Evolutionary conservation across 2,113 vertebrate genomes (phyloP), one percentile per base, ranked within the genome.

Genomic region (Erpornis zantholeuca): DNA sequence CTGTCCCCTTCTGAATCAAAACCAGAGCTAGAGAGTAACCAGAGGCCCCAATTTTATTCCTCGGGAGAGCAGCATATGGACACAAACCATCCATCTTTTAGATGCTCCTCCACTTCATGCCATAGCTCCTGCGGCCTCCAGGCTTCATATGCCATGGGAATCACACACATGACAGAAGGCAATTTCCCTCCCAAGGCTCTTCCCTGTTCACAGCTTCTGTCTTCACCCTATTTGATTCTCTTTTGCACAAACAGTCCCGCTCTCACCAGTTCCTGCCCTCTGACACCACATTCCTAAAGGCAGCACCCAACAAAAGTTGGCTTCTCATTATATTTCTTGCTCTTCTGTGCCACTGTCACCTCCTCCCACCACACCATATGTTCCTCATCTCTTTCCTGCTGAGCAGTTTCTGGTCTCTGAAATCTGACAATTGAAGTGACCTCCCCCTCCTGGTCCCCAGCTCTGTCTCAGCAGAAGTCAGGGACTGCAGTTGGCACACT

Each of bases 291-390:
- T 15, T 86, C 75, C 71, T 66, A 2, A 70, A 65, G 84, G 63
- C 47, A 0, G 22, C 68, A 77, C 60, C 60, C 68, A 78, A 92
- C 64, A 75, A 86, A 91, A 63, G 24, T 82, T 95, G 60, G 2
- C 47, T 90, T 85, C 91, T 94, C 68, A 3, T 82, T 82, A 31
- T 23, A 76, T 69, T 88, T 73, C 78, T 54, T 76, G 66, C 68
- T 95, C 40, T 90, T 91, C 76, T 10, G 56, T 59, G 56, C 68
- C 50, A 49, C 82, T 94, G 79, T 92, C 94, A 93, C 83, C 83
- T 86, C 80, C 82, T 92, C 92, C 88, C 88, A 92, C 93, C 40
- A 54, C 63, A 88, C 80, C 96, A 86, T 95, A 93, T 96, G 96
- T 73, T 96, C 44, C 68, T 92, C 33, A 38, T 86, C 65, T 65